phyloP scores from a whole-genome alignment of 2,888 invertebrate species.

The Iselma pallidipennis region DNA sequence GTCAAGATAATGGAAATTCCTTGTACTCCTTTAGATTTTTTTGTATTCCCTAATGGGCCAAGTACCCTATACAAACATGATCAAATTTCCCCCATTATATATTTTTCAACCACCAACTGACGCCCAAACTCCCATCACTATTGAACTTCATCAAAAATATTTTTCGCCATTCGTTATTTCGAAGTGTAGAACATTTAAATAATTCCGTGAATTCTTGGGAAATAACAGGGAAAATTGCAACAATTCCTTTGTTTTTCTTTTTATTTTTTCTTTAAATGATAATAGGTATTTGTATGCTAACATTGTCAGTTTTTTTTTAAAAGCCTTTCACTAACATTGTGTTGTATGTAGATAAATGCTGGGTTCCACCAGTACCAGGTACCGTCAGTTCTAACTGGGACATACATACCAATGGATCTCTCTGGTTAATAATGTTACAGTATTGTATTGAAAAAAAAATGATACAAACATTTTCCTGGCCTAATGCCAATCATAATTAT shows the following conservation, averaged over 20 bases:
- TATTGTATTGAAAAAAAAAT: background rate
- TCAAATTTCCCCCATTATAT: too few species aligned
- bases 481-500: background rate
- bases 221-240: background rate
- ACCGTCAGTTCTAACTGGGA: slow-evolving; percentile 6
- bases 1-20: too few species aligned
- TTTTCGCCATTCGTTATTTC: too few species aligned
- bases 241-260: background rate
- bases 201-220: background rate
- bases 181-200: background rate
- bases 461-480: background rate
- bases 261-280: background rate
- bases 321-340: slow-evolving; percentile 2
- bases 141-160: too few species aligned
- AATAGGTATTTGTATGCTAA: slow-evolving; percentile 1
- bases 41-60: too few species aligned
- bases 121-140: too few species aligned
- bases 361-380: slow-evolving; percentile 4
- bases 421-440: background rate
- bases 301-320: background rate
- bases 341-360: background rate
- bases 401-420: slow-evolving; percentile 1
- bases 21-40: too few species aligned
- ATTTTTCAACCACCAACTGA: too few species aligned
- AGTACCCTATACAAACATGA: too few species aligned